Conservation (phyloP, 1,140 invertebrate genomes). For the Neuroterus valhalla region DNA sequence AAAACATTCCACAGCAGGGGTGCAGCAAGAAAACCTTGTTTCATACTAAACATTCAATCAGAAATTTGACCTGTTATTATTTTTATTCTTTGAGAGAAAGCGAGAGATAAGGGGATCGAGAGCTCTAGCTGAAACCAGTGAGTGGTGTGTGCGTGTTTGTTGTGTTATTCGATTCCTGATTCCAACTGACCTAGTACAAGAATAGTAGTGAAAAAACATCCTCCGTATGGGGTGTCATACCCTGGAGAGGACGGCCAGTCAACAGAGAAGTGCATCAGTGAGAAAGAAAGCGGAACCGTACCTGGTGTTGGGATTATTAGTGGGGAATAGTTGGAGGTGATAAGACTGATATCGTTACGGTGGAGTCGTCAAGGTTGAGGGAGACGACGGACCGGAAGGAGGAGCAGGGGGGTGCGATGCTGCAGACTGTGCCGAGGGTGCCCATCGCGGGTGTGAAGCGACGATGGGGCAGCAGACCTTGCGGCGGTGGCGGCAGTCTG, state of each 20-base stretch:
- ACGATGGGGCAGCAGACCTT: conserved; percentile 67
- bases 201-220: background rate
- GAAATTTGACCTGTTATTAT: too few species aligned
- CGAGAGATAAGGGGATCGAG: too few species aligned
- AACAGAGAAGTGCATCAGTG: background rate
- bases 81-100: too few species aligned
- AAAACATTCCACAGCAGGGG: background rate
- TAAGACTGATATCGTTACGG: conserved; percentile 43
- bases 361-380: conserved; percentile 46
- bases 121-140: too few species aligned
- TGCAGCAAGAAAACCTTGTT: too few species aligned
- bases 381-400: conserved; percentile 14
- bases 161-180: background rate
- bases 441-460: conserved; percentile 66
- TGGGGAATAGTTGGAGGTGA: conserved; percentile 2
- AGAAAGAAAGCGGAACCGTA: conserved; percentile 8
- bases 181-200: background rate
- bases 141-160: too few species aligned
- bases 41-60: too few species aligned
- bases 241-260: conserved; percentile 38
- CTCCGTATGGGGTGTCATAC: conserved; percentile 42
- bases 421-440: conserved; percentile 68
- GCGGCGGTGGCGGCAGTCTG: conserved; percentile 64
- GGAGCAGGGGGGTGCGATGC: conserved; percentile 56
- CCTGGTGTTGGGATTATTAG: conserved; percentile 8